Base-by-base conservation (phyloP, 2,113 vertebrate genomes). In the Heliornis fulica region DNA sequence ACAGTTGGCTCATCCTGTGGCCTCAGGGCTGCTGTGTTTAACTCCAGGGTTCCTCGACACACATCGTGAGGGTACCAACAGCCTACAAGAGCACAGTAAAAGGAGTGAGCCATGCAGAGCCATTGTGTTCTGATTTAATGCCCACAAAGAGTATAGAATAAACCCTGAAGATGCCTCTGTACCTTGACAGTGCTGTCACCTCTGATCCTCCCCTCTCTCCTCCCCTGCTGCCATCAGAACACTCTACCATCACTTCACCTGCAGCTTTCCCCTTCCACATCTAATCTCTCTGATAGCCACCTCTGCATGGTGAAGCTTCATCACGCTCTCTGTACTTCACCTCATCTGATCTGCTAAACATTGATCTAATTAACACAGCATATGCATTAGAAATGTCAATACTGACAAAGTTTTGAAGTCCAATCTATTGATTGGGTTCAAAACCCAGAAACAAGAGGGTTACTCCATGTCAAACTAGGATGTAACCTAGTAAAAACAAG, bases 311-410 rank as follows among this genome's bases (percentile, higher is more conserved):
- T 51, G 51, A 57, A 70, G 41, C 13, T 77, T 65, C 10, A 57
- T 15, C n/a, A 1, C 22, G 43, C 32, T 75, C 66, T 64, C 78
- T 60, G 64, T 5, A 10, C 65, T 87, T 70, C 53, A 31, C 34
- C 89, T 95, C 72, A 28, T 68, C 13, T 91, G 85, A 89, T 68
- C 79, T 70, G 34, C 65, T 82, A 29, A 93, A 38, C 69, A 94
- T 65, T 22, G 83, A 60, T 91, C 92, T 93, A n/a, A 76, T 75
- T 87, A 77, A 92, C 83, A 40, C 10, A 17, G 46, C 26, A 40
- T 28, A 38, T n/a, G 43, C 74, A 66, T 56, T 69, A 90, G 57
- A 69, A 88, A 90, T 94, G 86, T 95, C 92, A 87, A 83, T 95
- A 74, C 66, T 87, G 51, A 90, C 69, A 68, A 61, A 72, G 40